phyloP scores from a whole-genome alignment of 2,797 vertebrate species.

The Megaceryle alcyon region DNA sequence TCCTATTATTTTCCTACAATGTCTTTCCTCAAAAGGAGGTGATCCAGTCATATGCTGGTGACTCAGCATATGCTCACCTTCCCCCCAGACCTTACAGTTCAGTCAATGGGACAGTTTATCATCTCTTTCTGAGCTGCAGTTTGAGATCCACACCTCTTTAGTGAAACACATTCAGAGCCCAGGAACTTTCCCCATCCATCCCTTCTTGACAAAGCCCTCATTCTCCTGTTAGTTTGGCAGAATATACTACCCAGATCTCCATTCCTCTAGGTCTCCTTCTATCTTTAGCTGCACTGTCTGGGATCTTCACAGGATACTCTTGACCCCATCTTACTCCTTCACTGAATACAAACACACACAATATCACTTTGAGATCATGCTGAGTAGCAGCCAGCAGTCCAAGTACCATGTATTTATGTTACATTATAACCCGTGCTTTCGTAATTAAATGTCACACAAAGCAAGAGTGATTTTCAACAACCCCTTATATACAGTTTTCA shows the following conservation, averaged over 20 bases:
- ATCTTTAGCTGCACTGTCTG: background rate
- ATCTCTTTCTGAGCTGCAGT: background rate
- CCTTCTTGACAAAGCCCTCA: background rate
- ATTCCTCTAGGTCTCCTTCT: background rate
- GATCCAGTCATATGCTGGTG: background rate
- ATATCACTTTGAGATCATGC: background rate
- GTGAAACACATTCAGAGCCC: background rate
- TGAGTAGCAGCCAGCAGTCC: fast-evolving
- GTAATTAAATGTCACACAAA: background rate
- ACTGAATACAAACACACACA: background rate
- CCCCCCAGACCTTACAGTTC: background rate
- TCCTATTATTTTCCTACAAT: background rate
- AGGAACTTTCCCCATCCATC: background rate
- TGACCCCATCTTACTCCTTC: background rate
- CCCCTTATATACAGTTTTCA: background rate
- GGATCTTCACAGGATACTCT: background rate
- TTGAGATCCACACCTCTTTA: background rate
- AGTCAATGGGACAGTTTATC: background rate
- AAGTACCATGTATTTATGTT: fast-evolving
- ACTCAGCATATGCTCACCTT: background rate
- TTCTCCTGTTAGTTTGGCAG: background rate
- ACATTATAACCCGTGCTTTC: background rate
- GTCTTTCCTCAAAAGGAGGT: background rate
- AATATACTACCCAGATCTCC: background rate
- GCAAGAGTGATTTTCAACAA: background rate